Evolutionary conservation across 2,888 invertebrate species (phyloP).

Genomic region (Ecdyonurus torrentis): DNA sequence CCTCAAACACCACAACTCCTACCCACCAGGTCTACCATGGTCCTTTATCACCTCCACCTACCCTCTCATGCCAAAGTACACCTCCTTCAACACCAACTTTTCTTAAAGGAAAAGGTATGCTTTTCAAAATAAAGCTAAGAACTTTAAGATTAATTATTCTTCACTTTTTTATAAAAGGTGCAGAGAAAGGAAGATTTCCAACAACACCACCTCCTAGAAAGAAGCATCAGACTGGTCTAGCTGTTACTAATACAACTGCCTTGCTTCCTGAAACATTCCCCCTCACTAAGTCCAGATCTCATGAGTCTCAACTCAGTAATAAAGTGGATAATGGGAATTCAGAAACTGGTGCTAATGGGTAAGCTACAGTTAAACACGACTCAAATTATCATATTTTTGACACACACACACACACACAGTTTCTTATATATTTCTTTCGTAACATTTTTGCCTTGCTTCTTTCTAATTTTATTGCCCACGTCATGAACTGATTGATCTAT

Average conservation of each 20-base stretch:
- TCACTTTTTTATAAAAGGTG: conserved; percentile 2
- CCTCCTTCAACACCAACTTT: conserved; percentile 36
- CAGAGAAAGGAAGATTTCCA: conserved; percentile 46
- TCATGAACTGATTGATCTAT: not conserved
- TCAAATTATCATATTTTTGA: too few species aligned
- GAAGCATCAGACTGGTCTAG: conserved; percentile 45
- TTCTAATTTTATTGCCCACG: not conserved
- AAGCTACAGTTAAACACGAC: too few species aligned
- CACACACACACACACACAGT: not conserved
- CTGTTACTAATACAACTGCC: conserved; percentile 17
- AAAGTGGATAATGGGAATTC: conserved; percentile 34
- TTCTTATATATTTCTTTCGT: not conserved
- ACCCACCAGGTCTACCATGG: conserved; percentile 21
- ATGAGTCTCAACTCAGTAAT: conserved; percentile 71
- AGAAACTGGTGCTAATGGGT: conserved; percentile 21
- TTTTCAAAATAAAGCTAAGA: not conserved
- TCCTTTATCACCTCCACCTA: conserved; percentile 17
- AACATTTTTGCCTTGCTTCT: not conserved
- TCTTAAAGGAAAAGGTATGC: conserved; percentile 23
- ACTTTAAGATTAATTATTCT: conserved; percentile 2
- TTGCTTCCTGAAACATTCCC: conserved; percentile 32
- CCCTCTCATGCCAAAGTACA: conserved; percentile 24
- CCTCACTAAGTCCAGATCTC: conserved; percentile 78
- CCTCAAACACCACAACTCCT: conserved; percentile 24
- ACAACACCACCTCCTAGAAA: conserved; percentile 67